Conservation (phyloP, 2,888 invertebrate species). For the Norana najaformis region DNA sequence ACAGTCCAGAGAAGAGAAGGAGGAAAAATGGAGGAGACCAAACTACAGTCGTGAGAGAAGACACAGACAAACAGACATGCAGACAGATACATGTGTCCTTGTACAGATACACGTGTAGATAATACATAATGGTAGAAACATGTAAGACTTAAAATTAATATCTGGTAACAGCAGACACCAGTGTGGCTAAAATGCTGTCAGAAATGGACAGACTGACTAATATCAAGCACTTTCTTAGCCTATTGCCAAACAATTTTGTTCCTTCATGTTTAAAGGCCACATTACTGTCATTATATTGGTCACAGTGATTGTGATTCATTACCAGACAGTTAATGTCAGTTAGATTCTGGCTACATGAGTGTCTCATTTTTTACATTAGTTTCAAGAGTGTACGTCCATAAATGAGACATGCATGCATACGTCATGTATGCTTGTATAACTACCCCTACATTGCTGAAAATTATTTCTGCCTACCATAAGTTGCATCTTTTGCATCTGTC, state of each 20-base stretch:
- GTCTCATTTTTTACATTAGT: background rate
- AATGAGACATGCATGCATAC: background rate
- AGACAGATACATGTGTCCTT: background rate
- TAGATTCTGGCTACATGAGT: background rate
- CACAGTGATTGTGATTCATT: background rate
- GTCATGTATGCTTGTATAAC: background rate
- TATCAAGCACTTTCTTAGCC: too few species aligned
- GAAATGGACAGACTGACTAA: too few species aligned
- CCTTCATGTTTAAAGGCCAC: too few species aligned
- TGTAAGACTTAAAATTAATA: too few species aligned
- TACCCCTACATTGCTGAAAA: background rate
- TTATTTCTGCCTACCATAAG: background rate
- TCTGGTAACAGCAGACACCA: too few species aligned
- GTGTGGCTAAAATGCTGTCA: too few species aligned
- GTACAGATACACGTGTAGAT: too few species aligned
- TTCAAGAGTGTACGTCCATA: background rate
- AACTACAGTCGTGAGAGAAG: background rate
- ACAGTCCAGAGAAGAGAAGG: too few species aligned
- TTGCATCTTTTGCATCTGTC: background rate
- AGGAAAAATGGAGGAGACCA: too few species aligned
- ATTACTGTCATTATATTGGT: background rate
- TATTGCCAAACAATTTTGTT: too few species aligned
- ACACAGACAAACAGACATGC: background rate
- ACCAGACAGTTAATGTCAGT: background rate
- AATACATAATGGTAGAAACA: too few species aligned